phyloP scores from a whole-genome alignment of 2,797 vertebrate genomes.

The Sebastes iracundus region DNA sequence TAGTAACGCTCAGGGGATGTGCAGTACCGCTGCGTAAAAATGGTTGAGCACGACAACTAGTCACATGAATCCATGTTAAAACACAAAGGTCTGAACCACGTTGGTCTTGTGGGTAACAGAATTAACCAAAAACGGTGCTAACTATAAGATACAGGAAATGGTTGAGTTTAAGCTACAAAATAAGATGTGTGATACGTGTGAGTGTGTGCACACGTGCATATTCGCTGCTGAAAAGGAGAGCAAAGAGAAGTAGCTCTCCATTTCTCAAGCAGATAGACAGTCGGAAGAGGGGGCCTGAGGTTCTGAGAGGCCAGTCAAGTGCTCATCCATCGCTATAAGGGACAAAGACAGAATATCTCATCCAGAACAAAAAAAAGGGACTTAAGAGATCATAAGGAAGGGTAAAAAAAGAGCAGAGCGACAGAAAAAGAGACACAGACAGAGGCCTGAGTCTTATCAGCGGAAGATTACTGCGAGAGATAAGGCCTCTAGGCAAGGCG shows the following conservation, averaged over 20 bases:
- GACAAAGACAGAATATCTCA: conserved; percentile 47
- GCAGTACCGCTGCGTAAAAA: conserved; percentile 52
- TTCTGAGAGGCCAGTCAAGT: conserved; percentile 49
- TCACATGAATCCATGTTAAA: conserved; percentile 4
- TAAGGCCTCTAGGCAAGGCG: conserved; percentile 76
- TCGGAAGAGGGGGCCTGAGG: conserved; percentile 25
- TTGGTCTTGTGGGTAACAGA: neutral
- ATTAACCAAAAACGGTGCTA: neutral
- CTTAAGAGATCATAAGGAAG: conserved; percentile 52
- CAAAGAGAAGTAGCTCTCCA: conserved; percentile 2
- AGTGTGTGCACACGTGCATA: neutral
- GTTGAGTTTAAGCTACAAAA: neutral
- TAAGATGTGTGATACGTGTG: neutral
- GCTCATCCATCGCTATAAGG: conserved; percentile 14
- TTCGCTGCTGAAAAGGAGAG: conserved; percentile 7
- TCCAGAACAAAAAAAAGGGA: conserved; percentile 36
- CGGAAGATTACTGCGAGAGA: conserved; percentile 70
- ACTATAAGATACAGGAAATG: conserved; percentile 6
- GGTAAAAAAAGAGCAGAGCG: conserved; percentile 58
- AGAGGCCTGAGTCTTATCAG: conserved; percentile 74
- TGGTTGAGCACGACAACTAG: conserved; percentile 18
- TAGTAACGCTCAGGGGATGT: conserved; percentile 75
- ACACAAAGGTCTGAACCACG: conserved; percentile 3
- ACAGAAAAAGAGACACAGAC: conserved; percentile 62
- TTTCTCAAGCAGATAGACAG: conserved; percentile 37